Base-by-base conservation (phyloP, 2,888 invertebrate genomes). In the Caenorhabditis sp. region DNA sequence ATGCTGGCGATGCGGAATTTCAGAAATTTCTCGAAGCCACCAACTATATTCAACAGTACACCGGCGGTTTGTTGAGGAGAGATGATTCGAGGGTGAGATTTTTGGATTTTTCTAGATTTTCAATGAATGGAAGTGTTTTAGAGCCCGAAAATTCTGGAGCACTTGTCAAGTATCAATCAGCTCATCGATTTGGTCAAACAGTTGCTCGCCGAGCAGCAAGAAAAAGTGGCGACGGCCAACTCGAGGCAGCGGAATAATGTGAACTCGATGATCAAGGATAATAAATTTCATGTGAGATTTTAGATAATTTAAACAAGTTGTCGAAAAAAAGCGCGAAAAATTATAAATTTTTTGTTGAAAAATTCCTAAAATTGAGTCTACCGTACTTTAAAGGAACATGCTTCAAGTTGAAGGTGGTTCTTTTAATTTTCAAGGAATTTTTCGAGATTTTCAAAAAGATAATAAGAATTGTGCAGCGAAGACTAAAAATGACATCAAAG, bases 1-100 rank as follows among this genome's bases (percentile, higher is more conserved):
- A 38, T 63, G 28, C 44, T 5, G 38, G 38, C 12, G 38, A 38
- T 38, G 22, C 38, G 16, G 66, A 66, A 31, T 35, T 66, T 19
- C 44, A 47, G 49, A 68, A 41, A 69, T 68, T 59, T 69, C 56
- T 28, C 19, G 61, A 76, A 35, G 76, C 76, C 6, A 59, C 59
- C 22, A 61, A 31, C 16, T 76, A 58, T 68, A 69, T 76, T 76
- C 76, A 76, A 41, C 59, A 76, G 2, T 76, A 49, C 28, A 76
- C 76, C 2, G 28, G 41, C 35, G 22, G 41, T 12, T 35, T 76
- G 19, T 19, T 76, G 19, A 68, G 51, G 12, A 38, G 69, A 8
- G 51, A 49, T 44, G 19, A 68, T n/a, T 47, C n/a, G 41, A 58
- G 49, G 14, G 76, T 76, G 44, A 68, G 76, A 69, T 14, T 22